Evolutionary conservation across 2,888 invertebrate species (phyloP).

Genomic region (Caenorhabditis panamensis): DNA sequence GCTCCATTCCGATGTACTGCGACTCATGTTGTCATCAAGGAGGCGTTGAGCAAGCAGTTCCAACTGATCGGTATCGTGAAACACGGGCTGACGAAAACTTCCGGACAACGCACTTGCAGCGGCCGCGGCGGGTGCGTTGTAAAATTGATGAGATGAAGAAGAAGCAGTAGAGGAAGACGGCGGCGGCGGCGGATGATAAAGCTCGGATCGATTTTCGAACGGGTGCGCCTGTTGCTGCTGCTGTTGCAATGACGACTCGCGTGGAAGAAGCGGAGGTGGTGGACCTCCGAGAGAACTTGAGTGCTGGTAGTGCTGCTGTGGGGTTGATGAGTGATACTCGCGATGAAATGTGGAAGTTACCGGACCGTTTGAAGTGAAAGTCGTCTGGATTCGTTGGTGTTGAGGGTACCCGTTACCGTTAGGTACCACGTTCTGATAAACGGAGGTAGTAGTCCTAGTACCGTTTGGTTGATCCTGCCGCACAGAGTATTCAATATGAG

Average conservation of each 20-base stretch:
- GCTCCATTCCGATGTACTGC: conserved; percentile 75
- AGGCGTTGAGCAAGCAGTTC: conserved; percentile 60
- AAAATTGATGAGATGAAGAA: conserved; percentile 59
- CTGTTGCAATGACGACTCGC: conserved; percentile 58
- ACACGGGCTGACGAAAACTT: conserved; percentile 53
- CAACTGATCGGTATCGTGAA: conserved; percentile 54
- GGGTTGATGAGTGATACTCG: conserved; percentile 53
- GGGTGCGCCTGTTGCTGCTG: conserved; percentile 60
- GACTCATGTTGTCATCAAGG: conserved; percentile 75
- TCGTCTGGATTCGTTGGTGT: conserved; percentile 54
- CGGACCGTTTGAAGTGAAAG: conserved; percentile 59
- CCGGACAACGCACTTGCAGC: conserved; percentile 47
- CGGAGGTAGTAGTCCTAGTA: conserved; percentile 39
- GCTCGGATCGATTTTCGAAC: conserved; percentile 64
- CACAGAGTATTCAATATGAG: conserved; percentile 65
- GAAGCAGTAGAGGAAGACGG: conserved; percentile 37
- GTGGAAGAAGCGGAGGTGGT: conserved; percentile 51
- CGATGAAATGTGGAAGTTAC: conserved; percentile 45
- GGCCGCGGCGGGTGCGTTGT: conserved; percentile 51
- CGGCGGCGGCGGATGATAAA: conserved; percentile 45
- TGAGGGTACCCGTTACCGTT: conserved; percentile 36
- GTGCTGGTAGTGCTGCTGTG: conserved; percentile 39
- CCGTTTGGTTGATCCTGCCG: conserved; percentile 53
- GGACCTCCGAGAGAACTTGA: conserved; percentile 49
- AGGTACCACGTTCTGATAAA: conserved; percentile 51